Base-by-base conservation (phyloP, 2,888 invertebrate species). In the Cheilosia grossa region DNA sequence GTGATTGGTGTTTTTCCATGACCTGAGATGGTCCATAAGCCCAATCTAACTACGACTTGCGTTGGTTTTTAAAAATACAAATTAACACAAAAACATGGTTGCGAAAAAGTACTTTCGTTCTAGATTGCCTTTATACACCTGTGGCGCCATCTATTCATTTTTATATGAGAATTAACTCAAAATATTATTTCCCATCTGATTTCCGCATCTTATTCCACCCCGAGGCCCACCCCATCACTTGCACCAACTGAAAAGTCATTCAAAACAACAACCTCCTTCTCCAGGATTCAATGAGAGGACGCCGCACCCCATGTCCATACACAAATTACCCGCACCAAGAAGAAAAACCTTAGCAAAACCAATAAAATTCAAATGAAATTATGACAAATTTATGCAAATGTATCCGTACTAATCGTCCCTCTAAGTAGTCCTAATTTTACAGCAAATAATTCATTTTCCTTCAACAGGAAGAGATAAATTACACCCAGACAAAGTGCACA, bases 361-460 rank as follows among this genome's bases (percentile, higher is more conserved):
- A 74, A 82, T 69, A 69, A 66, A 82, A 86, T 66, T 66, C 80
- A 51, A 87, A 79, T 64, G 56, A 74, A 87, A 87, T 87, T 85
- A 87, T 87, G 85, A 87, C 87, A 87, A 87, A 87, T 87, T 87
- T 87, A 87, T 87, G 85, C 87, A 87, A 87, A 87, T 85, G 72
- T 19, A 9, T 9, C 42, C 61, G 67, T 54, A 27, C 75, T 80
- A 85, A 75, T 81, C 81, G 63, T 77, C 85, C 81, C 81, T 69
- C 78, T 86, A 86, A 86, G 80, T 73, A 73, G 15, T 63, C 56
- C 77, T 86, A 81, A 86, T 85, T 85, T 75, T 42, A 75, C 81
- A 72, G 75, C 72, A 75, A 81, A 85, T 86, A 78, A 70, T 33
- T 82, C 82, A 82, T 86, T 54, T 77, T 63, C 69, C 66, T 37